phyloP scores from a whole-genome alignment of 2,113 vertebrate species.

The Colinus virginianus region DNA sequence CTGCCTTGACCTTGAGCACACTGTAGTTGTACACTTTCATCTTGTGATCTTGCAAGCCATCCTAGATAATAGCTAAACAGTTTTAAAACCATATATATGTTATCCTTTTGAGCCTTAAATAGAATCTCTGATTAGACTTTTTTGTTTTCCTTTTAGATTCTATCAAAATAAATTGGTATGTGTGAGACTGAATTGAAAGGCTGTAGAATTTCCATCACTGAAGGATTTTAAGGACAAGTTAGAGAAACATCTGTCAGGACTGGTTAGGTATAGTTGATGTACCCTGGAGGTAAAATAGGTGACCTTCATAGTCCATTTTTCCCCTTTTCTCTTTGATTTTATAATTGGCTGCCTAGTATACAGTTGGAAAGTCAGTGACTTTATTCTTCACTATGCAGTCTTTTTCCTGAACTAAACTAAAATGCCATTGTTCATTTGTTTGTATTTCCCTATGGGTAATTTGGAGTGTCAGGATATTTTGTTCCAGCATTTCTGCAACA shows the following conservation, averaged over 20 bases:
- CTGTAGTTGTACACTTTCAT: neutral
- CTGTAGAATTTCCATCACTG: neutral
- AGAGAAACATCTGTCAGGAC: constrained; percentile 36
- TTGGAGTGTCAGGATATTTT: constrained; percentile 18
- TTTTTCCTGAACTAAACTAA: neutral
- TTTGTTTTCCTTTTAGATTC: neutral
- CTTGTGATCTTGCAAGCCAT: neutral
- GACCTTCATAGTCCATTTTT: constrained; percentile 25
- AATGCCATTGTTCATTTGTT: constrained; percentile 36
- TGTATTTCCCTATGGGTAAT: neutral
- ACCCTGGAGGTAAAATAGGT: constrained; percentile 27
- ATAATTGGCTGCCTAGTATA: neutral
- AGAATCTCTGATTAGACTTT: constrained; percentile 16
- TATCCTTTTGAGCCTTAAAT: constrained; percentile 1
- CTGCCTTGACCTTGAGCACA: neutral
- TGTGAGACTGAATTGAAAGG: neutral
- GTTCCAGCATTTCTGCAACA: neutral
- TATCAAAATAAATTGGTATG: neutral
- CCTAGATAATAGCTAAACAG: neutral
- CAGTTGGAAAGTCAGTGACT: neutral
- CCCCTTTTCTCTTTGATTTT: neutral
- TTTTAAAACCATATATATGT: neutral
- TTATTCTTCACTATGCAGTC: neutral
- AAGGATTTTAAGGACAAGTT: constrained; percentile 33
- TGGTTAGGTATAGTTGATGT: neutral